phyloP scores from a whole-genome alignment of 1,140 invertebrate species.

The Drosophila azteca region DNA sequence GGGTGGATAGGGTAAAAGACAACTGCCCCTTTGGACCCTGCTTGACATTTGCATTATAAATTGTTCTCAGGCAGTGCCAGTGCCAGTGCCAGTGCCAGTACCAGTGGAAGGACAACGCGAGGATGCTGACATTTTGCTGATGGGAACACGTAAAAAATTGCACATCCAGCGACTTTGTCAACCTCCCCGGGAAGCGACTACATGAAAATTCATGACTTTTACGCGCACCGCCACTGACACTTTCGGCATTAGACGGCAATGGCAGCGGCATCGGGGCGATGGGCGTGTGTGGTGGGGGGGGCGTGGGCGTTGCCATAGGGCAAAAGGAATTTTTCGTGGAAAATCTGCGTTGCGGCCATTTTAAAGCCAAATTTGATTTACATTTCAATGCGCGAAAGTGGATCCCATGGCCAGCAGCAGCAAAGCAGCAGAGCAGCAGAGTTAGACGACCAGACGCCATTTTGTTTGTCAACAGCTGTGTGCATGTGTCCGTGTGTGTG shows the following conservation, averaged over 20 bases:
- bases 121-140: constrained; percentile 70
- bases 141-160: constrained; percentile 80
- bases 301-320: not conserved
- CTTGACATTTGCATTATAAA: constrained; percentile 79
- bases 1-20: constrained; percentile 9
- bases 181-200: constrained; percentile 39
- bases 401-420: constrained; percentile 14
- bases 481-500: not conserved
- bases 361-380: constrained; percentile 77
- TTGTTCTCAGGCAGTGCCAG: constrained; percentile 63
- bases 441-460: constrained; percentile 63
- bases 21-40: constrained; percentile 35
- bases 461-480: constrained; percentile 42
- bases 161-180: constrained; percentile 77
- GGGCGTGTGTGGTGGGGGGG: constrained; percentile 19
- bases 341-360: constrained; percentile 63
- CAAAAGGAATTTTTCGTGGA: constrained; percentile 25
- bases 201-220: constrained; percentile 77
- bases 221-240: constrained; percentile 55
- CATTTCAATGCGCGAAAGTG: constrained; percentile 75
- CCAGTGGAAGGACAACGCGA: constrained; percentile 46
- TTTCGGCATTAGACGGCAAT: constrained; percentile 35
- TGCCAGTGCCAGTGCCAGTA: constrained; percentile 32
- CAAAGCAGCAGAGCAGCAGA: not conserved
- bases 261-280: not conserved